Conservation (phyloP, 2,888 invertebrate species). For the Latheticus oryzae region DNA sequence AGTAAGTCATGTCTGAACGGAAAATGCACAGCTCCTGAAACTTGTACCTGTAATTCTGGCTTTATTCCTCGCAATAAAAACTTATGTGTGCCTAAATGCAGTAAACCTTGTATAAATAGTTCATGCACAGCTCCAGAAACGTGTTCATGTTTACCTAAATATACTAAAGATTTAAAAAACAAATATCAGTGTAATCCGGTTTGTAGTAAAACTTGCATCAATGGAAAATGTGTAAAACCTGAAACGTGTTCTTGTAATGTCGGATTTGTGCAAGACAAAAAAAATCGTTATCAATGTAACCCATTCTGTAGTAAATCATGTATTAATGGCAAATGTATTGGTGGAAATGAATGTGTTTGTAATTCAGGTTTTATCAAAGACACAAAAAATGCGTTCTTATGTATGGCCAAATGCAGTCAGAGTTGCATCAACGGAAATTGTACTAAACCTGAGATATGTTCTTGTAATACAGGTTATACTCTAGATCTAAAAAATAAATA, state of each 20-base stretch:
- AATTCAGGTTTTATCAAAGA: constrained; percentile 42
- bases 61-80: constrained; percentile 6
- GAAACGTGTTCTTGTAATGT: constrained; percentile 60
- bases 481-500: constrained; percentile 44
- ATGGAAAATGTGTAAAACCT: constrained; percentile 55
- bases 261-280: constrained; percentile 54
- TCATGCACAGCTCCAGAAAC: constrained; percentile 63
- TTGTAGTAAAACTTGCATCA: constrained; percentile 48
- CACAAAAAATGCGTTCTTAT: constrained; percentile 46
- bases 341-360: constrained; percentile 54
- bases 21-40: constrained; percentile 58
- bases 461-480: constrained; percentile 64
- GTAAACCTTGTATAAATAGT: constrained; percentile 61
- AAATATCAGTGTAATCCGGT: constrained; percentile 56
- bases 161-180: constrained; percentile 31
- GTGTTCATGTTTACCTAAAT: constrained; percentile 49
- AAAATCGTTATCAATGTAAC: constrained; percentile 47
- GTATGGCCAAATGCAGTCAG: constrained; percentile 55
- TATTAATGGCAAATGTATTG: constrained; percentile 66
- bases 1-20: constrained; percentile 55
- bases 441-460: constrained; percentile 56
- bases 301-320: constrained; percentile 47
- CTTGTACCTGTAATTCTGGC: constrained; percentile 64
- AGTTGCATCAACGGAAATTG: constrained; percentile 45
- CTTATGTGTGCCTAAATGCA: constrained; percentile 38